These are phyloP conservation scores for Melieria picta DNA, from an alignment of 2,888 invertebrate genomes.

Conservation along the genomic window DNA sequence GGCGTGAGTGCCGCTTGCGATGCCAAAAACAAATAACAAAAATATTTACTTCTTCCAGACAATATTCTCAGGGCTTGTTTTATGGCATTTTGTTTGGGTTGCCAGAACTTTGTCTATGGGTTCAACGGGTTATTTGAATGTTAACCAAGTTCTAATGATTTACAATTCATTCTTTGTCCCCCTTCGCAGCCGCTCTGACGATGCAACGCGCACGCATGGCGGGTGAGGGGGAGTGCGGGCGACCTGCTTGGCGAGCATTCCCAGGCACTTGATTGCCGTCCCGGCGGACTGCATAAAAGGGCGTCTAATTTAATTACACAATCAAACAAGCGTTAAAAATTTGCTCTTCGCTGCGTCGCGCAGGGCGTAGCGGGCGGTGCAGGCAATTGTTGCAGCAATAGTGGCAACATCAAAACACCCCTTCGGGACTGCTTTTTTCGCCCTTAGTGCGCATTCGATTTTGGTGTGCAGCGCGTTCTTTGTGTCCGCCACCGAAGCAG, in stretches of 20 bases:
- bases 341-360: conserved; percentile 34
- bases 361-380: background rate
- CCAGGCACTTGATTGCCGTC: conserved; percentile 48
- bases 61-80: too few relatives aligned
- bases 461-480: background rate
- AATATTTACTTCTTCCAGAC: too few relatives aligned
- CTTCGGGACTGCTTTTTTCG: conserved; percentile 25
- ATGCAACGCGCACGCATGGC: background rate
- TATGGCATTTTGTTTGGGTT: too few relatives aligned
- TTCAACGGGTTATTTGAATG: too few relatives aligned
- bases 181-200: too few relatives aligned
- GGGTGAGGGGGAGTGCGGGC: conserved; percentile 17
- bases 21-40: too few relatives aligned
- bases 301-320: conserved; percentile 50
- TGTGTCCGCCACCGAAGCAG: background rate
- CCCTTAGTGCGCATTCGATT: conserved; percentile 1
- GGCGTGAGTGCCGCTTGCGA: too few relatives aligned
- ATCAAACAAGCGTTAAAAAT: conserved; percentile 52
- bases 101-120: too few relatives aligned
- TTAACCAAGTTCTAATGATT: too few relatives aligned
- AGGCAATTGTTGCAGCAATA: conserved; percentile 3
- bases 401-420: conserved; percentile 29
- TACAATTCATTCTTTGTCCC: too few relatives aligned
- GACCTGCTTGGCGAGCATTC: conserved; percentile 25
- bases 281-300: conserved; percentile 45